A percentile compares a stretch with the other conserved stretches of the same genome.
These are phyloP conservation scores for Poecilia gillii DNA, from an alignment of 2,797 vertebrate species.

Conservation along the genomic window DNA sequence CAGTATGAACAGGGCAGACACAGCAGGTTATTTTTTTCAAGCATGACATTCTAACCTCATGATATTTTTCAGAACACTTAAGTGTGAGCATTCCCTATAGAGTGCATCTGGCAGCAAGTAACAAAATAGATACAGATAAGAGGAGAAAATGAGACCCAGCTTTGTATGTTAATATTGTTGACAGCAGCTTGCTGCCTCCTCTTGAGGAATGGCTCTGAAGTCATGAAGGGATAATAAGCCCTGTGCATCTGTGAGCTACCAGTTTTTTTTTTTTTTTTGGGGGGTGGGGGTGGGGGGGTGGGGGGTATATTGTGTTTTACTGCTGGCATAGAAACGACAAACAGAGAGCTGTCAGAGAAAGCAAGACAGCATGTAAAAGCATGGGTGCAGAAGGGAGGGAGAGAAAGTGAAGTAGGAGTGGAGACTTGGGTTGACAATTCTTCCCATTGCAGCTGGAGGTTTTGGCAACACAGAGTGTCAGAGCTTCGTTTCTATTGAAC, in stretches of 20 bases:
- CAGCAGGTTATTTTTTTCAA: conserved; percentile 25
- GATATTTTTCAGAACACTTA: conserved; percentile 8
- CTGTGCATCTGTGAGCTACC: conserved; percentile 1
- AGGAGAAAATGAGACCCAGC: neutral
- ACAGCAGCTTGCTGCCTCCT: neutral
- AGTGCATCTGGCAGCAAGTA: conserved; percentile 5
- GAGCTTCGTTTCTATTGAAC: conserved; percentile 47
- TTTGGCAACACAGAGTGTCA: conserved; percentile 60
- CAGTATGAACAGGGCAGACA: conserved; percentile 1
- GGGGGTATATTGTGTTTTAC: conserved; percentile 56
- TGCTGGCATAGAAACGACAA: conserved; percentile 49
- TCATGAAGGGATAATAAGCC: conserved; percentile 8
- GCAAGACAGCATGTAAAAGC: conserved; percentile 28
- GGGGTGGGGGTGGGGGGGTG: too few species aligned
- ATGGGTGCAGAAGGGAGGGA: too few species aligned
- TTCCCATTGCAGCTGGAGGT: conserved; percentile 66
- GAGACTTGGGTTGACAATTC: conserved; percentile 45
- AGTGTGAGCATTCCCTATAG: conserved; percentile 14
- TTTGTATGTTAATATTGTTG: conserved; percentile 9
- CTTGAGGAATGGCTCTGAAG: conserved; percentile 1
- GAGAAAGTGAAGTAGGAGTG: conserved; percentile 25
- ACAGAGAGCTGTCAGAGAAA: conserved; percentile 53
- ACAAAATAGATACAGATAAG: neutral
- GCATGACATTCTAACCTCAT: conserved; percentile 5
- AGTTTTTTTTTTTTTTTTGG: conserved; percentile 24